A percentile compares a stretch with the other conserved stretches of the same genome.
Conservation (phyloP, 2,888 invertebrate genomes). For the Himalopsyche tibetana region DNA sequence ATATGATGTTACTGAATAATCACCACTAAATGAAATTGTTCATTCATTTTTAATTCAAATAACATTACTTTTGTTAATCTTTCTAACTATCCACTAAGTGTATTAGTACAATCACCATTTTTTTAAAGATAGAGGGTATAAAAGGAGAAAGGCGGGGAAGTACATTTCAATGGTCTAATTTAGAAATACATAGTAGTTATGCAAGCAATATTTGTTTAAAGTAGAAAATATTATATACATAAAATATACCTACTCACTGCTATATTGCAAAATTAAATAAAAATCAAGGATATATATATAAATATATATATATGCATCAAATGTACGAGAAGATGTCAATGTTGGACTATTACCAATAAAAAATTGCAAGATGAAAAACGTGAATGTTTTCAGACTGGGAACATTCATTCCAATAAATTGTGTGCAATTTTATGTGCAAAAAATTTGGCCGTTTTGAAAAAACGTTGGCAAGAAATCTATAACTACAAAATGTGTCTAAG, state of each 20-base stretch:
- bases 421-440: slow-evolving; percentile 20
- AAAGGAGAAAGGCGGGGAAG: not conserved
- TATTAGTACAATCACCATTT: slow-evolving; percentile 56
- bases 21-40: slow-evolving; percentile 33
- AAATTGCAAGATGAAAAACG: slow-evolving; percentile 26
- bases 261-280: slow-evolving; percentile 59
- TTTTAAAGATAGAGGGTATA: slow-evolving; percentile 32
- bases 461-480: not conserved
- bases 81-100: slow-evolving; percentile 28
- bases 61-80: slow-evolving; percentile 12
- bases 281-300: slow-evolving; percentile 58
- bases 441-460: not conserved
- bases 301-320: not conserved
- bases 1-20: not conserved
- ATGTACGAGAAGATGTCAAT: not conserved
- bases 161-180: slow-evolving; percentile 26
- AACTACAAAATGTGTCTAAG: slow-evolving; percentile 30
- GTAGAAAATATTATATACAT: slow-evolving; percentile 30
- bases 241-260: slow-evolving; percentile 33
- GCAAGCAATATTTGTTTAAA: slow-evolving; percentile 42
- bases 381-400: not conserved
- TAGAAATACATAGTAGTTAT: slow-evolving; percentile 30
- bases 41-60: slow-evolving; percentile 16
- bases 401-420: slow-evolving; percentile 12
- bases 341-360: slow-evolving; percentile 10